Base-by-base conservation (phyloP, 1,140 invertebrate species). In the Drosophila rufa region DNA sequence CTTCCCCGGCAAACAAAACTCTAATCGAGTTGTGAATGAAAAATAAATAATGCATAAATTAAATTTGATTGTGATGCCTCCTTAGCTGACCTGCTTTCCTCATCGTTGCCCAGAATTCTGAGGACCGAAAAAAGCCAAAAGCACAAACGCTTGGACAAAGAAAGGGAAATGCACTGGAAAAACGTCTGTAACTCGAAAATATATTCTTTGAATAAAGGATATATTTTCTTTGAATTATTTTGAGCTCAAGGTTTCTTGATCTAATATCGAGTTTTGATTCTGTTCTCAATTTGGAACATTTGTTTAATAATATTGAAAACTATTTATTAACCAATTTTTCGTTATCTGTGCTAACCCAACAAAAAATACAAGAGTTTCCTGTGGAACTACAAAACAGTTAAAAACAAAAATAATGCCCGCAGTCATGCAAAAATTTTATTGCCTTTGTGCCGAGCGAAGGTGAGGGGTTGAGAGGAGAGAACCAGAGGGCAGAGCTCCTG, bases 381-480 rank as follows among this genome's bases (percentile, higher is more conserved):
- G 53, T 59, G 46, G 53, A 50, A 60, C 51, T 47, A 62, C 64
- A 78, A 69, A 78, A 61, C 75, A 78, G 79, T 71, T 77, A 55
- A 77, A 66, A 79, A 89, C 70, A 89, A 89, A 77, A 87, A 89
- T 65, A 87, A 66, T 55, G 84, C 84, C 84, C 53, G 77, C 79
- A 80, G 80, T 89, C 84, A 83, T 89, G 80, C 76, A 84, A 57
- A 89, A 79, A 79, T 89, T 80, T 78, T 71, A 76, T 80, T 83
- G 68, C 61, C 68, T 67, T 80, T 83, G 48, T 71, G 64, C 47
- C 60, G 33, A 22, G 50, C 1, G 25, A 17, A 43, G n/a, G 48
- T 22, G 69, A 11, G 48, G 25, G 17, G 15, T 15, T 38, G 47
- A 25, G 45, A 12, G 59, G 19, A 7, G 9, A 53, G 17, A 15